Percentiles rank a stretch among this genome's conserved stretches.
These are phyloP conservation scores for Carduelis carduelis DNA, from an alignment of 2,797 vertebrate species.

Conservation along the genomic window DNA sequence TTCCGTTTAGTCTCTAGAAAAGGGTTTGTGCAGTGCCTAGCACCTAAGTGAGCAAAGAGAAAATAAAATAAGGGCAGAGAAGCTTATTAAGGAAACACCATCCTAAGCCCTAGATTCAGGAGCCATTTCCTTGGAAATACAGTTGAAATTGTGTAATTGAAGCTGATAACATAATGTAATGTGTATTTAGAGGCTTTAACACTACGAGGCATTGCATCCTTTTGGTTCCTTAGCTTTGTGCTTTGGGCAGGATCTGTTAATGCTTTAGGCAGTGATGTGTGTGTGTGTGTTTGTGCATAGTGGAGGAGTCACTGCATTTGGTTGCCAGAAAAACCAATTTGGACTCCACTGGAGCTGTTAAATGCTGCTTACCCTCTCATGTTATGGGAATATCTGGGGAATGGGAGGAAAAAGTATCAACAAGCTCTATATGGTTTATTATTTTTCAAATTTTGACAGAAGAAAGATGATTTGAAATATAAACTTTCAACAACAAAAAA, in stretches of 20 bases:
- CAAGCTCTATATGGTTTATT: neutral
- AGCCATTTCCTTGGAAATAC: neutral
- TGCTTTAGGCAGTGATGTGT: neutral
- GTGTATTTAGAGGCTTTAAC: neutral
- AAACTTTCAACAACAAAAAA: neutral
- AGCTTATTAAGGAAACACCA: neutral
- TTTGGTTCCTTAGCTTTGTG: slow-evolving; percentile 10
- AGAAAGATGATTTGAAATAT: neutral
- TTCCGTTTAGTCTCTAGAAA: neutral
- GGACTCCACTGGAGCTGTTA: slow-evolving; percentile 20
- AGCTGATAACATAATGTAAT: neutral
- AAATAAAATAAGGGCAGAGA: neutral
- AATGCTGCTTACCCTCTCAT: neutral
- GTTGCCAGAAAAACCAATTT: slow-evolving; percentile 48
- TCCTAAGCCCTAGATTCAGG: neutral
- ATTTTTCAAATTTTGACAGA: neutral
- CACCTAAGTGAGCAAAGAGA: neutral
- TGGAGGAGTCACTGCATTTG: neutral
- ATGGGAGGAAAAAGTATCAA: neutral
- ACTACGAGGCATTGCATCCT: neutral
- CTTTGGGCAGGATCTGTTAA: slow-evolving; percentile 14
- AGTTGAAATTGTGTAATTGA: neutral
- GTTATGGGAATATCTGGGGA: neutral
- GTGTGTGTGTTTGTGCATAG: neutral
- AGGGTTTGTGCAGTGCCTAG: neutral